Base-by-base conservation (phyloP, 2,888 invertebrate genomes). In the Chymomyza caudatula region DNA sequence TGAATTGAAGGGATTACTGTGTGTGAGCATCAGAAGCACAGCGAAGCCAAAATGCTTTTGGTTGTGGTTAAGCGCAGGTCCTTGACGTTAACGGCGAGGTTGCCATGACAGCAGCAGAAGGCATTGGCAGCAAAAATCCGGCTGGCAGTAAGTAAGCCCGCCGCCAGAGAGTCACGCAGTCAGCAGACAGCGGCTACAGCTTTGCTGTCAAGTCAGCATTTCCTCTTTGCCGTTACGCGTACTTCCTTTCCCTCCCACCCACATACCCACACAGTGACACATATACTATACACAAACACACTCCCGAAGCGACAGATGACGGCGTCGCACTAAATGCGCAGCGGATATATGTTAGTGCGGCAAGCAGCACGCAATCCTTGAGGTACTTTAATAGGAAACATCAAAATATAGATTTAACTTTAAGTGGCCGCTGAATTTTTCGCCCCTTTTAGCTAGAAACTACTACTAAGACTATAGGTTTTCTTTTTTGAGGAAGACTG, bases 1-100 rank as follows among this genome's bases (percentile, higher is more conserved):
- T 69, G 71, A 81, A 80, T 78, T 69, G 75, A 73, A 75, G 70
- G 85, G 82, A 82, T 86, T 86, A 86, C 71, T 68, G 71, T 67
- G 20, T 11, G 60, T 11, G 5, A 37, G 5, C 37, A 37, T 6
- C 17, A 22, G 44, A 44, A 15, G 57, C 11, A n/a, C n/a, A 19
- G 19, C 19, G 25, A 55, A 55, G 37, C 29, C 37, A 55, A 20
- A 19, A 43, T 42, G 25, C 15, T 23, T 19, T 55, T 29, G 8
- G 17, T 42, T 55, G 55, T 19, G 20, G 57, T 13, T 19, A 11
- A 37, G 29, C 8, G 29, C 2, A 13, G 29, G 11, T 37, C 29
- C 29, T 37, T 37, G 29, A 37, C 11, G 29, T 11, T 8, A 37
- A 37, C 11, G 29, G 29, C 29, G 54, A 25, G 2, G 13, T n/a